A percentile compares a stretch with the other conserved stretches of the same genome.
Evolutionary conservation across 2,888 invertebrate species (phyloP).

Genomic region (Pelosia muscerda): DNA sequence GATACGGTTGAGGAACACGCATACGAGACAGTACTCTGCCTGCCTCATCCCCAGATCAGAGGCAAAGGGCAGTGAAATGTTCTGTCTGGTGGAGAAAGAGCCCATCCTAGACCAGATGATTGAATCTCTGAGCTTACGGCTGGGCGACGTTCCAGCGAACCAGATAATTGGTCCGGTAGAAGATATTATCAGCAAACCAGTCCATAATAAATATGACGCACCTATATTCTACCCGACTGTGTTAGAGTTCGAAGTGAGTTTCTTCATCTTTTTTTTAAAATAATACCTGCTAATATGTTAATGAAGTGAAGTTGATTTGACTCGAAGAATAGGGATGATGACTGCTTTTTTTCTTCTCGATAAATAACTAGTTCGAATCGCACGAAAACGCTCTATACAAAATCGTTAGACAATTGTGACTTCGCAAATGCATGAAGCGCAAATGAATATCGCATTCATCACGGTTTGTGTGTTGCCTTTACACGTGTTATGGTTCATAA

Average conservation of each 20-base stretch:
- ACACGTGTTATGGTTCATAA: no score
- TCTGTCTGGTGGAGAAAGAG: constrained; percentile 19
- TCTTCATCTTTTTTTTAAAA: background rate
- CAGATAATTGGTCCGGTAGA: no score
- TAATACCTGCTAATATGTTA: no score
- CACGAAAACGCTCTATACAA: no score
- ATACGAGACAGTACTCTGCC: background rate
- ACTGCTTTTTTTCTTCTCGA: no score
- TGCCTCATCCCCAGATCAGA: constrained; percentile 20
- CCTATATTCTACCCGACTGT: constrained; percentile 93
- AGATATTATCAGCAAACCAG: background rate
- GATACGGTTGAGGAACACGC: background rate
- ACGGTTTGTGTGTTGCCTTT: no score
- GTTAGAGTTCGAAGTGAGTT: constrained; percentile 89
- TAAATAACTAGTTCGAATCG: no score
- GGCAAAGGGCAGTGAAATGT: background rate
- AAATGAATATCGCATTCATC: no score
- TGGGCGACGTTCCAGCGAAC: background rate
- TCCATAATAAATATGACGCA: constrained; percentile 86
- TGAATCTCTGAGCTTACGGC: background rate
- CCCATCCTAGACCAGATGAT: constrained; percentile 18
- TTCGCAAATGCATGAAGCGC: no score
- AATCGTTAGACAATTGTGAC: no score
- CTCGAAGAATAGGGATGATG: no score
- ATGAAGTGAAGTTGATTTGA: background rate